Percentiles rank a stretch among this genome's conserved stretches.
These are phyloP conservation scores for Saccopteryx bilineata DNA, from an alignment of 2,113 vertebrate genomes.

Conservation along the genomic window DNA sequence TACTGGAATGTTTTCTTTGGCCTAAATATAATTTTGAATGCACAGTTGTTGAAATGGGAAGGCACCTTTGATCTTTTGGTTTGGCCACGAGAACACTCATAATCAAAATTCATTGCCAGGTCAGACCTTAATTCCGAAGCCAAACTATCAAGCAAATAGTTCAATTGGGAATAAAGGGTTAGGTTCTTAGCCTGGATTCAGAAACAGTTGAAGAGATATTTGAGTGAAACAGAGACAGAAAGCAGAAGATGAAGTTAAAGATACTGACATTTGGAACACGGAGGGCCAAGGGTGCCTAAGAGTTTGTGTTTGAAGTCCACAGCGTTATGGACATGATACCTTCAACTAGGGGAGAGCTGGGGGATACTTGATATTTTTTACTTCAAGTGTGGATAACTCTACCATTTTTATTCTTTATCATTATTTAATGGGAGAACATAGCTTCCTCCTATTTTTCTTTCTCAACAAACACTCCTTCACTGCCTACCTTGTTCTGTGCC, in stretches of 20 bases:
- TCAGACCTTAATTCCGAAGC: slow-evolving; percentile 7
- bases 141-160: neutral
- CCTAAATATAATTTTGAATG: neutral
- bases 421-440: neutral
- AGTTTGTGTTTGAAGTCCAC: neutral
- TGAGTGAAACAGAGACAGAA: neutral
- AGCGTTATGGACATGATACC: too few species aligned
- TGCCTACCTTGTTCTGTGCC: neutral
- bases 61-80: slow-evolving; percentile 7
- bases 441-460: neutral
- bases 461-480: neutral
- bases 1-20: slow-evolving; percentile 66
- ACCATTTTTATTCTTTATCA: neutral
- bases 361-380: neutral
- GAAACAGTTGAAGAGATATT: neutral
- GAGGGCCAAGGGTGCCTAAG: neutral
- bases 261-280: neutral
- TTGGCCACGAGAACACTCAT: neutral
- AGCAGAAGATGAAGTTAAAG: neutral
- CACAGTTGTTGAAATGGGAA: slow-evolving; percentile 15
- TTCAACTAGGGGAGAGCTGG: neutral
- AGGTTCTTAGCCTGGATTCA: neutral
- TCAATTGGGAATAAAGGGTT: slow-evolving; percentile 7
- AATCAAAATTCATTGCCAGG: slow-evolving; percentile 35
- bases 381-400: neutral